Evolutionary conservation across 2,888 invertebrate species (phyloP).

Genomic region (Iselma pallidipennis): DNA sequence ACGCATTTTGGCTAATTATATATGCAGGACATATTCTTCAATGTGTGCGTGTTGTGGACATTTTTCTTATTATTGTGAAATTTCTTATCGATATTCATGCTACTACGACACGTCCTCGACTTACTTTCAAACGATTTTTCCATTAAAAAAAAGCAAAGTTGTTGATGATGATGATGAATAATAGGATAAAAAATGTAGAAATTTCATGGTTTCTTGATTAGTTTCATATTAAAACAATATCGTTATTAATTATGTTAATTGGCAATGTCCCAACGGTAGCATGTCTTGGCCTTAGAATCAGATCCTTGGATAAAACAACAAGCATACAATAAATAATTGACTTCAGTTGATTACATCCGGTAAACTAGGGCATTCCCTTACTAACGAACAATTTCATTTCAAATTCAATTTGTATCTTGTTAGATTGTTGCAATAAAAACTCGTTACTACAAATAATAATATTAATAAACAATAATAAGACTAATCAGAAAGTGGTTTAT

Average conservation of each 20-base stretch:
- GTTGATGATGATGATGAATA: background rate
- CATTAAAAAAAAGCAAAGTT: background rate
- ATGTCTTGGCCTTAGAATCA: background rate
- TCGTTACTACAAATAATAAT: too few species aligned
- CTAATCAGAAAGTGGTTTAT: too few species aligned
- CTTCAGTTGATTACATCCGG: background rate
- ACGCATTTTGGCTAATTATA: background rate
- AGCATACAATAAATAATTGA: background rate
- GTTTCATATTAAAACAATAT: too few species aligned
- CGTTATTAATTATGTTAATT: background rate
- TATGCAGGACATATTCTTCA: background rate
- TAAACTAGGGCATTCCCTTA: background rate
- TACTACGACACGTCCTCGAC: background rate
- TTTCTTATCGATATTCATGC: background rate
- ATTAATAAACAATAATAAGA: too few species aligned
- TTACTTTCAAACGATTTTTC: background rate
- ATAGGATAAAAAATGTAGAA: too few species aligned
- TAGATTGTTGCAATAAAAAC: too few species aligned
- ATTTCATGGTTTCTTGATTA: too few species aligned
- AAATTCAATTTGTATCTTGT: background rate
- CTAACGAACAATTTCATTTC: background rate
- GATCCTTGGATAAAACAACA: background rate
- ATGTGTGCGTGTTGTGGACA: background rate
- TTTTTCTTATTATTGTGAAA: background rate
- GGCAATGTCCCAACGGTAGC: background rate